phyloP scores from a whole-genome alignment of 92 coral and sea anemone species.

The Epizoanthus ramosus region DNA sequence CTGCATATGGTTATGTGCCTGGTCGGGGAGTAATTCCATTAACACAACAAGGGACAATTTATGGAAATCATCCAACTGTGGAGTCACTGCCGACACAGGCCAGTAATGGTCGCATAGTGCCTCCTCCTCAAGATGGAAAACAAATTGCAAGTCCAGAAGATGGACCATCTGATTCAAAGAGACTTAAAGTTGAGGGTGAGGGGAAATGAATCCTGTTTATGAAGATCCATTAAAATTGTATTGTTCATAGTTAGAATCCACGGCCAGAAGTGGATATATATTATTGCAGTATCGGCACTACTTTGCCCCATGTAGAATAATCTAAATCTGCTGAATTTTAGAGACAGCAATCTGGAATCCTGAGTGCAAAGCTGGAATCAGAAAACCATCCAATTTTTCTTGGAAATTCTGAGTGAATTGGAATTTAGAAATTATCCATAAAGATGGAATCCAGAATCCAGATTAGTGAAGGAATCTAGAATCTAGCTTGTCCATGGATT shows the following conservation, averaged over 20 bases:
- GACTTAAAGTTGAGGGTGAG: slow-evolving; percentile 61
- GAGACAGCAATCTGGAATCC: no score
- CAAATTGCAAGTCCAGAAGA: slow-evolving; percentile 51
- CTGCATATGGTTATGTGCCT: slow-evolving; percentile 79
- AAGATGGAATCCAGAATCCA: no score
- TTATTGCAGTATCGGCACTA: background rate
- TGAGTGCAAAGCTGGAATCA: no score
- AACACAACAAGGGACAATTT: slow-evolving; percentile 78
- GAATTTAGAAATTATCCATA: no score
- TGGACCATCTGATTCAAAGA: slow-evolving; percentile 73
- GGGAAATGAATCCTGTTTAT: slow-evolving; percentile 9
- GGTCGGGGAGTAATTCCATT: slow-evolving; percentile 64
- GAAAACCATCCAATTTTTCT: no score
- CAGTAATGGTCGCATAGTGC: slow-evolving; percentile 21
- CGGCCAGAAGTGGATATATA: background rate
- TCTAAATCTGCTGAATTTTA: no score
- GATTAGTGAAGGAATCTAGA: no score
- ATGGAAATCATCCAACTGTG: slow-evolving; percentile 40
- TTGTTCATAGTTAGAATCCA: background rate
- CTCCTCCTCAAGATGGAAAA: slow-evolving; percentile 53
- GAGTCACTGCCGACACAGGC: slow-evolving; percentile 44
- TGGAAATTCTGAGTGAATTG: no score
- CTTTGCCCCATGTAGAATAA: no score
- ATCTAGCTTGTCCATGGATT: no score
- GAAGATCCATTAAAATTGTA: background rate